Evolutionary conservation across 2,888 invertebrate genomes (phyloP).

Genomic region (Merodon equestris): DNA sequence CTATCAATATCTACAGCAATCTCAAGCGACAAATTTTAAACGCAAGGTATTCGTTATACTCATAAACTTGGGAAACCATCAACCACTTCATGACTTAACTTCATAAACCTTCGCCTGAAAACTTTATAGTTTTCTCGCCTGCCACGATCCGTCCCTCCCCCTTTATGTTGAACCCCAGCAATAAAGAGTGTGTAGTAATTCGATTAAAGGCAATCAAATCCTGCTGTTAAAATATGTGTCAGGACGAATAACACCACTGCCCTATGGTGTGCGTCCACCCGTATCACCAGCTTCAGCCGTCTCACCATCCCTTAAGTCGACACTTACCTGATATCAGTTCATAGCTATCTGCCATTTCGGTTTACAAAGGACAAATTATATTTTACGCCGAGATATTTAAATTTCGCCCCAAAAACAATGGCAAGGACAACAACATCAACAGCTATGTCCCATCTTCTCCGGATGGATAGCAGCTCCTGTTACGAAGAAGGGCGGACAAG

Average conservation of each 20-base stretch:
- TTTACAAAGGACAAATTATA: conserved; percentile 65
- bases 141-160: conserved; percentile 5
- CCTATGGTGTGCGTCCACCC: conserved; percentile 23
- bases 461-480: no score
- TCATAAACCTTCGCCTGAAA: conserved; percentile 42
- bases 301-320: not conserved
- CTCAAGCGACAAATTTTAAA: no score
- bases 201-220: conserved; percentile 63
- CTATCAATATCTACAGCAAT: no score
- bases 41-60: no score
- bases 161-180: conserved; percentile 33
- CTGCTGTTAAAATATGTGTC: conserved; percentile 53
- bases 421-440: conserved; percentile 10
- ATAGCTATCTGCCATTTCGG: conserved; percentile 55
- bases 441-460: not conserved
- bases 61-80: conserved; percentile 35
- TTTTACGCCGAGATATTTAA: conserved; percentile 65
- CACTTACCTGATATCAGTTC: conserved; percentile 8
- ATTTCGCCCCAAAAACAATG: conserved; percentile 59
- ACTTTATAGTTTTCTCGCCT: conserved; percentile 47
- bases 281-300: conserved; percentile 25
- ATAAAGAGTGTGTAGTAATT: conserved; percentile 52
- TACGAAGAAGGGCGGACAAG: not conserved
- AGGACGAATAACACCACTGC: conserved; percentile 29
- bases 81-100: conserved; percentile 44